These are phyloP conservation scores for Catagonus wagneri DNA, from an alignment of 2,113 vertebrate genomes.

Conservation along the genomic window DNA sequence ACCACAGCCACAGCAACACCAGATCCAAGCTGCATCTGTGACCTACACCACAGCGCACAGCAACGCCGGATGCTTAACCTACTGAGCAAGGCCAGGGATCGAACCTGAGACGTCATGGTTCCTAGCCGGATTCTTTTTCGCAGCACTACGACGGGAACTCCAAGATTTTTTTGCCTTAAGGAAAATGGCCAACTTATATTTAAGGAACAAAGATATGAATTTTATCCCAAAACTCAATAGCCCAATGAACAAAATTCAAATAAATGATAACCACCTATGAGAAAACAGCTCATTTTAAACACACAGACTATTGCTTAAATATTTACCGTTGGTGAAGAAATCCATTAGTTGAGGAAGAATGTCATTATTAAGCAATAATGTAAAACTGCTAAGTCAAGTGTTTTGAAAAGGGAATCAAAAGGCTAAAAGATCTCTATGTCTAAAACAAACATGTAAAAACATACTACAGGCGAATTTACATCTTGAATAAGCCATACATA, in stretches of 20 bases:
- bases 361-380: slow-evolving; percentile 20
- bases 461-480: slow-evolving; percentile 8
- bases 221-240: slow-evolving; percentile 81
- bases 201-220: slow-evolving; percentile 85
- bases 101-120: too few relatives aligned
- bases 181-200: slow-evolving; percentile 80
- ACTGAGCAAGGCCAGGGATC: too few relatives aligned
- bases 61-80: too few relatives aligned
- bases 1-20: too few relatives aligned
- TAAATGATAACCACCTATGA: slow-evolving; percentile 79
- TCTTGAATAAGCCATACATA: slow-evolving; percentile 20
- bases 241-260: slow-evolving; percentile 75
- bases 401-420: slow-evolving; percentile 50
- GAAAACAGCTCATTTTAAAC: slow-evolving; percentile 57
- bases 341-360: slow-evolving; percentile 37
- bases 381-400: background rate
- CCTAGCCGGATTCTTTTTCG: too few relatives aligned
- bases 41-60: too few relatives aligned
- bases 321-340: slow-evolving; percentile 59
- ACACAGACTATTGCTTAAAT: slow-evolving; percentile 52
- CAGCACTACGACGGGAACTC: too few relatives aligned
- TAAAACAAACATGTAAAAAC: slow-evolving; percentile 43
- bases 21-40: too few relatives aligned
- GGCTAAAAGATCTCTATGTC: slow-evolving; percentile 25
- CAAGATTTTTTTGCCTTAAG: slow-evolving; percentile 84